These are phyloP conservation scores for Orycteropus afer DNA, from an alignment of 2,113 vertebrate species.

Conservation along the genomic window DNA sequence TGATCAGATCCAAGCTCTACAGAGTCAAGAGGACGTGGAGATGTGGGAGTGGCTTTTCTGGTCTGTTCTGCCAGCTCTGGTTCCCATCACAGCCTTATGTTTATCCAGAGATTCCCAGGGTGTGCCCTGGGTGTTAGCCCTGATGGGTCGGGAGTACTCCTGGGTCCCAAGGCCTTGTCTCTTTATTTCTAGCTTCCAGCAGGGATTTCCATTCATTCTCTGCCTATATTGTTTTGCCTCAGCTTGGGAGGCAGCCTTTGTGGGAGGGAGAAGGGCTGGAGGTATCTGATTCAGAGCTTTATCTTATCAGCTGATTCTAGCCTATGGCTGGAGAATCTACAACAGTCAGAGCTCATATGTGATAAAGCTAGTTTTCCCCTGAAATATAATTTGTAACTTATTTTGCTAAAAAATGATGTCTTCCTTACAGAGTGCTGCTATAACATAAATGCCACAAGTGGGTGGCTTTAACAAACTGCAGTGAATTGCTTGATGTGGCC, in stretches of 20 bases:
- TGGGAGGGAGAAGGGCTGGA: neutral
- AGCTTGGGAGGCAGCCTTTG: too few relatives aligned
- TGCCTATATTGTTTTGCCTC: neutral
- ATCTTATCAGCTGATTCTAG: neutral
- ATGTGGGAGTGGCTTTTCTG: neutral
- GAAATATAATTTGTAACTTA: neutral
- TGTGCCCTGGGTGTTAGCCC: neutral
- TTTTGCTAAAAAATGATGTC: neutral
- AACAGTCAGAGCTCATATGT: neutral
- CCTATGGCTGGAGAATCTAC: neutral
- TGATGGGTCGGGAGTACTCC: rapidly evolving
- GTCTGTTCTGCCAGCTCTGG: neutral
- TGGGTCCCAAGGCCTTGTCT: too few relatives aligned
- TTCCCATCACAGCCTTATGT: neutral
- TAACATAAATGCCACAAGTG: too few relatives aligned
- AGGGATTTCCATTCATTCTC: neutral
- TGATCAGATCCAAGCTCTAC: neutral
- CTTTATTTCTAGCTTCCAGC: neutral
- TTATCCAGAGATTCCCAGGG: neutral
- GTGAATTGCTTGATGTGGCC: too few relatives aligned
- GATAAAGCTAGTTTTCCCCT: neutral
- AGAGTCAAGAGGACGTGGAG: neutral
- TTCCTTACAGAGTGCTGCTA: too few relatives aligned
- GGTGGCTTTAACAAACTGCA: too few relatives aligned
- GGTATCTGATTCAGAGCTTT: neutral